These are phyloP conservation scores for Protomyctophum bolini DNA, from an alignment of 2,113 vertebrate genomes.

Conservation along the genomic window DNA sequence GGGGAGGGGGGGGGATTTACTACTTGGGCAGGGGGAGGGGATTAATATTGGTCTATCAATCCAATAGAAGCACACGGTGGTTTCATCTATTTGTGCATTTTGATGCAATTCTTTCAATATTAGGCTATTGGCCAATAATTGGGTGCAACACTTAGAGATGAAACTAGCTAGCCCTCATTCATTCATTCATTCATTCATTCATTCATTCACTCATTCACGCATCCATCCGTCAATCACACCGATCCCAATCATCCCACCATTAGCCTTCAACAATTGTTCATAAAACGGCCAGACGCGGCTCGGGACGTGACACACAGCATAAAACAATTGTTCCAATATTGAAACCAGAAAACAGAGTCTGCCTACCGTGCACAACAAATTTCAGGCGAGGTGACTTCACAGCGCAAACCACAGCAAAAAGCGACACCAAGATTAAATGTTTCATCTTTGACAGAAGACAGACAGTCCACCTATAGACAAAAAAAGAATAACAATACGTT, in stretches of 20 bases:
- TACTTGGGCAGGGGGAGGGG: conserved; percentile 20
- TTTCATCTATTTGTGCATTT: neutral
- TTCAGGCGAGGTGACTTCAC: conserved; percentile 80
- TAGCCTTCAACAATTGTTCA: neutral
- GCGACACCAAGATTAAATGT: conserved; percentile 55
- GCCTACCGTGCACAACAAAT: conserved; percentile 80
- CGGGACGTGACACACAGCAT: neutral
- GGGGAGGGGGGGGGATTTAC: conserved; percentile 46
- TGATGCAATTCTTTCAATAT: neutral
- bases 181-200: conserved; percentile 17
- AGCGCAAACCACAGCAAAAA: conserved; percentile 61
- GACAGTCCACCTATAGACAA: neutral
- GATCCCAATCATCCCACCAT: neutral
- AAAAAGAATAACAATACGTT: neutral
- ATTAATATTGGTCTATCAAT: conserved; percentile 31
- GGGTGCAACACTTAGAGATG: conserved; percentile 1
- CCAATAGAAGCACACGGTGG: conserved; percentile 15
- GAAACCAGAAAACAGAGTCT: neutral
- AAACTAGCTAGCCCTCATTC: conserved; percentile 11
- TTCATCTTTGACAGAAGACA: conserved; percentile 62
- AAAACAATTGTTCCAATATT: neutral
- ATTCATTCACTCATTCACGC: conserved; percentile 1
- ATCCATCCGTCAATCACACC: neutral
- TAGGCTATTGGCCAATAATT: neutral
- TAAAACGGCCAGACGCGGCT: neutral